Evolutionary conservation across 37 sponge, comb jelly and placozoan genomes (phyloP), one percentile per base, ranked within the genome.

Genomic region (Cladorhizidae sp.): DNA sequence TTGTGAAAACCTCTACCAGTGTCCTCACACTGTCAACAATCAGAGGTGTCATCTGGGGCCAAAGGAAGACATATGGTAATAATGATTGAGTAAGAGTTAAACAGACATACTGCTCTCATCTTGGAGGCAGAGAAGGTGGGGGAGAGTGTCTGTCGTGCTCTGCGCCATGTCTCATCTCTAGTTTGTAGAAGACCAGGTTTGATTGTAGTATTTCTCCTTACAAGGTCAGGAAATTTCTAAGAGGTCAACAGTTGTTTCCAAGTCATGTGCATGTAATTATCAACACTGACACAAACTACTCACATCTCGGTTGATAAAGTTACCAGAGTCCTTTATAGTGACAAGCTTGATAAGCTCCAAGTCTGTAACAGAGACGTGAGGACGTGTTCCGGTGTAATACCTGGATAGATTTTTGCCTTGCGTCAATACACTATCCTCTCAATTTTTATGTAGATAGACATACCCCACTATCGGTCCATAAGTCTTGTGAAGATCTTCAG

Each of bases 121-220:
- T 89, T 89, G 39, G 67, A 35, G 9, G 85, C 74, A 38, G 85
- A 78, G 64, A 89, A 89, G 9, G 80, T 80, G 28, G 90, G 90
- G 39, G 90, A 73, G 40, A 89, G 80, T 26, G 49, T 78, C 29
- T 50, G 70, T 54, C 89, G 59, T 49, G 72, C 45, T 42, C 50
- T 88, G 64, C 57, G 73, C 90, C 90, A 89, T 20, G 42, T 12
- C 6, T 83, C 85, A 23, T 72, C 90, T 31, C 76, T 71, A 22
- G 75, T 45, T 45, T 67, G 64, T 9, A 84, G 39, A n/a, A 89
- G 80, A 28, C 80, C 85, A 38, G 49, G 62, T 55, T 51, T 52
- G 11, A 22, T 52, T 20, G 49, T 35, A 26, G 22, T 23, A 35
- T 40, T 28, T 9, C 7, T 7, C 23, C 22, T 41, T 1, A 50